phyloP scores from a whole-genome alignment of 2,113 vertebrate species.

The Tetrax tetrax region DNA sequence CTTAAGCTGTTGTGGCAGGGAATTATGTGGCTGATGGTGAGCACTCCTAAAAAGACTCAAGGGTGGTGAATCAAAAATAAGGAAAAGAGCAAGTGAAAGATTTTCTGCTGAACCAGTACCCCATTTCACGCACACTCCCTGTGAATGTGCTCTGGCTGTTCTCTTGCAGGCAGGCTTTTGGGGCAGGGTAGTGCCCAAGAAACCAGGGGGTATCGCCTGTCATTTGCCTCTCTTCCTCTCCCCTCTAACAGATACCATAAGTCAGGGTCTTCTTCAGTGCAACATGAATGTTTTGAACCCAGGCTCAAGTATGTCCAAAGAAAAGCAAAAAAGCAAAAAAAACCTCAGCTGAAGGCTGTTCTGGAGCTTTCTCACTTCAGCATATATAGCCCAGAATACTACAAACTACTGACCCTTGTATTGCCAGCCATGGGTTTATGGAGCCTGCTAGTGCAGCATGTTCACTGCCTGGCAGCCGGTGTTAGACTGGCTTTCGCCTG shows the following conservation, averaged over 20 bases:
- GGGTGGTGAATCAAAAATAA: not conserved
- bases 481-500: not conserved
- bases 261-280: not conserved
- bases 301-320: not conserved
- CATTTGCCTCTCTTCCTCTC: not conserved
- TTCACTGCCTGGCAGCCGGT: not conserved
- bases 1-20: not conserved
- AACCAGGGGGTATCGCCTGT: not conserved
- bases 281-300: not conserved
- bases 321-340: not conserved
- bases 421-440: not conserved
- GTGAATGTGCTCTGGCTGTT: fast-evolving
- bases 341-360: not conserved
- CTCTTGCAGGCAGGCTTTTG: not conserved
- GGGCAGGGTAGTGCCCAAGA: not conserved
- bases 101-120: not conserved
- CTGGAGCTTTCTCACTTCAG: not conserved
- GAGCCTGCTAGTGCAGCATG: not conserved
- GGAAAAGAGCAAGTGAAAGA: not conserved
- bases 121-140: fast-evolving
- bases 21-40: not conserved
- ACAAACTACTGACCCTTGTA: not conserved
- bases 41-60: not conserved
- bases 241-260: not conserved
- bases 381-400: not conserved